Evolutionary conservation across 2,888 invertebrate genomes (phyloP).

Genomic region (Phasia obesa): DNA sequence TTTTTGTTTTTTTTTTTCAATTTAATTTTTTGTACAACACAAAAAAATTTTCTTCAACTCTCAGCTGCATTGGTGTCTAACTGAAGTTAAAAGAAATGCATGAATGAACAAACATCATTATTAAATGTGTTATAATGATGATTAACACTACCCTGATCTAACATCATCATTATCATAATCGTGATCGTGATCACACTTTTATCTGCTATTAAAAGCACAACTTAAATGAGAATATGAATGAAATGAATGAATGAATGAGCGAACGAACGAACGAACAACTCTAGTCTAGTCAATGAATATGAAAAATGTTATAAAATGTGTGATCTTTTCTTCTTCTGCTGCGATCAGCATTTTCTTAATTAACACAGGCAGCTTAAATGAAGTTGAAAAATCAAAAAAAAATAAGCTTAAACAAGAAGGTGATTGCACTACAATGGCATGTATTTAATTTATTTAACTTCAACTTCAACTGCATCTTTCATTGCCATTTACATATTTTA

Average conservation of each 20-base stretch:
- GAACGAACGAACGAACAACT: neutral
- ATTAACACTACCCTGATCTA: slow-evolving; percentile 17
- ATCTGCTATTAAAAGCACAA: slow-evolving; percentile 44
- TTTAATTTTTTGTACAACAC: neutral
- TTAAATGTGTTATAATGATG: slow-evolving; percentile 14
- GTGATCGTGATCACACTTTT: slow-evolving; percentile 61
- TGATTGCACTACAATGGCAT: slow-evolving; percentile 65
- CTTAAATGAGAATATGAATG: slow-evolving; percentile 49
- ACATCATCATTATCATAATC: slow-evolving; percentile 37
- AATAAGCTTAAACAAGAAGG: slow-evolving; percentile 42
- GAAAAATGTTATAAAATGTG: slow-evolving; percentile 44
- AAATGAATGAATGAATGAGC: slow-evolving; percentile 28
- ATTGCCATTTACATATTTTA: neutral
- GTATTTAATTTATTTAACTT: slow-evolving; percentile 47
- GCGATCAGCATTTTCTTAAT: slow-evolving; percentile 35
- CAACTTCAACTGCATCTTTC: slow-evolving; percentile 12
- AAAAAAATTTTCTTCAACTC: slow-evolving; percentile 2
- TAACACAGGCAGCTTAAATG: slow-evolving; percentile 58
- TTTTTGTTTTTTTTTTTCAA: neutral
- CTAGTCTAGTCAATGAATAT: slow-evolving; percentile 15
- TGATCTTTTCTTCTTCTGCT: slow-evolving; percentile 29
- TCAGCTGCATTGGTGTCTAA: neutral
- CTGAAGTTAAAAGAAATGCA: slow-evolving; percentile 10
- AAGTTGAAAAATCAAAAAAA: neutral
- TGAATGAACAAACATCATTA: slow-evolving; percentile 55